Evolutionary conservation across 2,797 vertebrate genomes (phyloP).

Genomic region (Esox lucius): DNA sequence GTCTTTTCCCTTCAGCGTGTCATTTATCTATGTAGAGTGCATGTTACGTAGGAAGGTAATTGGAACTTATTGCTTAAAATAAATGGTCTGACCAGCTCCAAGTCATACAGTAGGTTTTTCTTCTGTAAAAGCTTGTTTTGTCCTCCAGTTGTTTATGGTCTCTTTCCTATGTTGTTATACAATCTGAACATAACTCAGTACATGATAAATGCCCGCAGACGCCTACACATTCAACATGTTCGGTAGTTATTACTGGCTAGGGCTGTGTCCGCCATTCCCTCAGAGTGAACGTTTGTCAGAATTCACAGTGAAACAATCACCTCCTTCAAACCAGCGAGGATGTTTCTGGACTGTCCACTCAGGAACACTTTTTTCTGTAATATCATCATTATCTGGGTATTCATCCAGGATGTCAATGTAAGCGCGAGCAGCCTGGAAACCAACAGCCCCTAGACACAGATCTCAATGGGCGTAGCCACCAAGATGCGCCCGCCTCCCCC

Average conservation of each 20-base stretch:
- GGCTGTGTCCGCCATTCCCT: constrained; percentile 51
- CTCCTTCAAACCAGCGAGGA: neutral
- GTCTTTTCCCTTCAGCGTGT: constrained; percentile 1
- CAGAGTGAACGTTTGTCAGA: constrained; percentile 34
- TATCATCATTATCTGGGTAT: neutral
- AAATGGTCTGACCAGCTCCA: constrained; percentile 11
- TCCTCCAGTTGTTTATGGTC: neutral
- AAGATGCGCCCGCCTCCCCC: constrained; percentile 67
- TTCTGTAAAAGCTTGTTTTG: neutral
- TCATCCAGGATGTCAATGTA: neutral
- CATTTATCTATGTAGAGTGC: constrained; percentile 13
- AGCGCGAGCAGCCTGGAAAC: constrained; percentile 5
- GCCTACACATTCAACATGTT: constrained; percentile 7
- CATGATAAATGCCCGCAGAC: constrained; percentile 14
- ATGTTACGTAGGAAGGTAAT: constrained; percentile 16
- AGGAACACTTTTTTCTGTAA: constrained; percentile 25
- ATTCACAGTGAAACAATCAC: constrained; percentile 32
- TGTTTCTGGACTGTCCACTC: neutral
- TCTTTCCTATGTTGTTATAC: neutral
- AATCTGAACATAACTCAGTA: constrained; percentile 27
- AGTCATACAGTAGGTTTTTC: neutral
- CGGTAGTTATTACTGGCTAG: constrained; percentile 22
- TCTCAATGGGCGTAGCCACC: constrained; percentile 77
- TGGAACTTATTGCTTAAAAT: constrained; percentile 49
- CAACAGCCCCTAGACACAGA: constrained; percentile 70